Conservation (phyloP, 2,113 vertebrate species). For the Pollimyrus isidori region DNA sequence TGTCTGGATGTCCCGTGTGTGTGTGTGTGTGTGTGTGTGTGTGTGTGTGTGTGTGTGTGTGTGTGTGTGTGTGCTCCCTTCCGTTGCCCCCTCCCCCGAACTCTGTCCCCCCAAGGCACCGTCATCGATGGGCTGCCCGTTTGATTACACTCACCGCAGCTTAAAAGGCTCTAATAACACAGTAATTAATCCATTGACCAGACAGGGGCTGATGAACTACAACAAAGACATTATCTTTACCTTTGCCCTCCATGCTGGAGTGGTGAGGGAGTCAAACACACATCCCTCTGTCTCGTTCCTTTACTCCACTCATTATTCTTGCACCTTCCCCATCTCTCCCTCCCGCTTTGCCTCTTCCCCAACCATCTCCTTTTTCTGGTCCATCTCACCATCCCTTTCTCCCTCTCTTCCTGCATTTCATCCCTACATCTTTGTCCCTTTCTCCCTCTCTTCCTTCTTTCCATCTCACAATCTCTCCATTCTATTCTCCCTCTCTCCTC, state of each 20-base stretch:
- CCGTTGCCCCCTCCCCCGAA: neutral
- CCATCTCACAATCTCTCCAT: too few relatives aligned
- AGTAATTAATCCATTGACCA: conserved; percentile 42
- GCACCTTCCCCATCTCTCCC: conserved; percentile 1
- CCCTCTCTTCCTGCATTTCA: neutral
- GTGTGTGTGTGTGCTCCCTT: neutral
- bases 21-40: too few relatives aligned
- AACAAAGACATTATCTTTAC: conserved; percentile 58
- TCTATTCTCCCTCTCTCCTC: neutral
- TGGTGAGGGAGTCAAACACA: conserved; percentile 22
- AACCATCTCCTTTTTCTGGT: conserved; percentile 61
- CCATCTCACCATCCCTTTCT: conserved; percentile 64
- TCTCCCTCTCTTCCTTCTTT: neutral
- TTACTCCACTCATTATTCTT: neutral
- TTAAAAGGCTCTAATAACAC: neutral
- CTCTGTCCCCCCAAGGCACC: too few relatives aligned
- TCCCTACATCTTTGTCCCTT: neutral
- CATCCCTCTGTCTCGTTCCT: neutral
- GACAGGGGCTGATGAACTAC: conserved; percentile 43
- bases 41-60: neutral
- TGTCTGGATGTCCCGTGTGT: neutral
- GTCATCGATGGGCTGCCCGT: neutral
- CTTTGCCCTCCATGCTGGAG: conserved; percentile 43
- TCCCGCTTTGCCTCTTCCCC: conserved; percentile 9
- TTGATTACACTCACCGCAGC: neutral